Evolutionary conservation across 1,140 invertebrate genomes (phyloP), one percentile per base, ranked within the genome.

Genomic region (Papilio aristodemus): DNA sequence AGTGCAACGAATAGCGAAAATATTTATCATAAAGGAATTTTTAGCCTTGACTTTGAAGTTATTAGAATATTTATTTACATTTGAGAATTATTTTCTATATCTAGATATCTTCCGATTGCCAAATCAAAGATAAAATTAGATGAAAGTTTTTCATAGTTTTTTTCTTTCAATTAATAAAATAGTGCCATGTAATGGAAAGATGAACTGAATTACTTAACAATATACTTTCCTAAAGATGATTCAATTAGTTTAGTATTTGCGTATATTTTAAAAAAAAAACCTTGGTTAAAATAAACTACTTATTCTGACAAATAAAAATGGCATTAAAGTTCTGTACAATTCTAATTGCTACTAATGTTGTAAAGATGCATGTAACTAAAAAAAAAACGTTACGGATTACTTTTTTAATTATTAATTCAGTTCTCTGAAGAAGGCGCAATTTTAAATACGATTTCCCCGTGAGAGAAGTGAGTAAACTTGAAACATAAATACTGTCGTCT

Each of bases 381-480:
- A 46, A 8, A 19, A 19, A 46, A 14, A 54, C 46, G n/a, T 11
- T 50, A 22, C 38, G 11, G 13, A 13, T 11, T 11, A 13, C 11
- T 54, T 4, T 19, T 54, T 54, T 22, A 54, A 54, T 54, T 54
- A 54, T 54, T 54, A 17, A 54, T 11, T 54, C 46, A 4, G 46
- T 25, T 46, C 43, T 19, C 46, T 54, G 9, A 54, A 54, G 46
- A 54, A 54, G 22, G 46, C 9, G 46, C 22, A 54, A 54, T 22
- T 17, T 54, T 54, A 54, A 54, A 54, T 10, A 54, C 19, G 10
- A 54, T 22, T 4, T 54, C 46, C 46, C 46, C 4, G 4, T 6
- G 46, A 4, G 19, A 54, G 38, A 13, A 4, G 10, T 4, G 17
- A 54, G 14, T 19, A 46, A 50, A 54, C 19, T 54, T 54, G 19